Conservation (phyloP, 2,888 invertebrate genomes). For the Agrochola circellaris region DNA sequence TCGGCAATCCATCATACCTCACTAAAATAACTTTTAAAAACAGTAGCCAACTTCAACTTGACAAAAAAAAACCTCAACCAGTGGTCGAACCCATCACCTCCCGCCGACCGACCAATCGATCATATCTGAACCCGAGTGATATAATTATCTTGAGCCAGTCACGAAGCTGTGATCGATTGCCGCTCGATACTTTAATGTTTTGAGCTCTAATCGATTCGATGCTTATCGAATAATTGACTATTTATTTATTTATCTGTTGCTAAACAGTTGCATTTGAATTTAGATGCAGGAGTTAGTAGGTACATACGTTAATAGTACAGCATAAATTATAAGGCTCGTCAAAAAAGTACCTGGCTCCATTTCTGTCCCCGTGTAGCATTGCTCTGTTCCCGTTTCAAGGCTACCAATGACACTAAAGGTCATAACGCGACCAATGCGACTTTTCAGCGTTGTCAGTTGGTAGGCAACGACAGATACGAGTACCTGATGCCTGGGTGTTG, state of each 20-base stretch:
- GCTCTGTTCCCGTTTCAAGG: too few relatives aligned
- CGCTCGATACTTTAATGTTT: slow-evolving; percentile 52
- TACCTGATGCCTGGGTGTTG: too few relatives aligned
- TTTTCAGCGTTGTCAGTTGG: too few relatives aligned
- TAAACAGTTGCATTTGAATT: slow-evolving; percentile 28
- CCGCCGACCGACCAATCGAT: slow-evolving; percentile 43
- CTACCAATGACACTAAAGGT: too few relatives aligned
- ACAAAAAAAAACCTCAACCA: slow-evolving; percentile 19
- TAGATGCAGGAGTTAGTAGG: background rate
- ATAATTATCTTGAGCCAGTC: slow-evolving; percentile 64
- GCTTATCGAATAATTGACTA: slow-evolving; percentile 56
- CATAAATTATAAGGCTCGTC: too few relatives aligned
- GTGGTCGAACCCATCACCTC: slow-evolving; percentile 47
- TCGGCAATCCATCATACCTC: slow-evolving; percentile 25
- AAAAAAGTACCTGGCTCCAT: too few relatives aligned
- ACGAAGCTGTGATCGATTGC: slow-evolving; percentile 60
- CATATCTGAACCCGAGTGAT: slow-evolving; percentile 57
- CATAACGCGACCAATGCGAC: too few relatives aligned
- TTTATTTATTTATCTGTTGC: slow-evolving; percentile 59
- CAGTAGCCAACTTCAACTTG: slow-evolving; percentile 38
- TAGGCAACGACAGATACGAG: too few relatives aligned
- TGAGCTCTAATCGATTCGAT: slow-evolving; percentile 57
- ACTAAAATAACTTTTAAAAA: slow-evolving; percentile 11
- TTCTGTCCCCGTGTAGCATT: too few relatives aligned
- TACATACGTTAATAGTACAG: too few relatives aligned